Percentiles rank a stretch among this genome's conserved stretches.
phyloP scores from a whole-genome alignment of 2,888 invertebrate genomes.

The Dione juno region DNA sequence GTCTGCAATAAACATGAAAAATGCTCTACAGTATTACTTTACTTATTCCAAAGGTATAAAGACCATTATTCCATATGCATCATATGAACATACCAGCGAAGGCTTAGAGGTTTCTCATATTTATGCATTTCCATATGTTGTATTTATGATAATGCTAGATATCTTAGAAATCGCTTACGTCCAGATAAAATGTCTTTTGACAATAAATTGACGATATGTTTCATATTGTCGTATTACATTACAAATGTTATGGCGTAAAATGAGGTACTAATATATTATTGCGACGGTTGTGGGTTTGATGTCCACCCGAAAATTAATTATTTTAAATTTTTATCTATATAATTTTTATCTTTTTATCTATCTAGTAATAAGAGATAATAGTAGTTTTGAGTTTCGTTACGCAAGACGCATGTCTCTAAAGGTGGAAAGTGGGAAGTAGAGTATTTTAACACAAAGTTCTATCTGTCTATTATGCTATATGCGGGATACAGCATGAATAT shows the following conservation, averaged over 20 bases:
- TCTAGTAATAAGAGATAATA: neutral
- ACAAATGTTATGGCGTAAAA: conserved; percentile 10
- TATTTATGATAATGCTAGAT: conserved; percentile 47
- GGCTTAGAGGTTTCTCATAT: conserved; percentile 49
- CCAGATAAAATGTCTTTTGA: conserved; percentile 41
- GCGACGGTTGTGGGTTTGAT: neutral
- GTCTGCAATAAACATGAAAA: conserved; percentile 47
- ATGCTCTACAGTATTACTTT: conserved; percentile 3
- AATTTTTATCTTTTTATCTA: neutral
- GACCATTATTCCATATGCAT: conserved; percentile 19
- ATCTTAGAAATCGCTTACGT: conserved; percentile 45
- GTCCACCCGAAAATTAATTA: neutral
- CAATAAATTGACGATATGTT: conserved; percentile 38
- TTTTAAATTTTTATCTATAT: neutral
- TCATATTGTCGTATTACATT: conserved; percentile 31
- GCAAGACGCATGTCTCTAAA: neutral
- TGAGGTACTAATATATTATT: neutral
- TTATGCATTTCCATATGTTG: conserved; percentile 65
- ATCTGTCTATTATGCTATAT: neutral
- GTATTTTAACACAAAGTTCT: neutral
- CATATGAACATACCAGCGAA: conserved; percentile 7
- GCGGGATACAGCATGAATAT: neutral
- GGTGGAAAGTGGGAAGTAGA: neutral
- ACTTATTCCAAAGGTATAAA: conserved; percentile 27
- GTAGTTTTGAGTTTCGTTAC: neutral